Evolutionary conservation across 2,888 invertebrate species (phyloP), one percentile per base, ranked within the genome.

Genomic region (Acronicta aceris): DNA sequence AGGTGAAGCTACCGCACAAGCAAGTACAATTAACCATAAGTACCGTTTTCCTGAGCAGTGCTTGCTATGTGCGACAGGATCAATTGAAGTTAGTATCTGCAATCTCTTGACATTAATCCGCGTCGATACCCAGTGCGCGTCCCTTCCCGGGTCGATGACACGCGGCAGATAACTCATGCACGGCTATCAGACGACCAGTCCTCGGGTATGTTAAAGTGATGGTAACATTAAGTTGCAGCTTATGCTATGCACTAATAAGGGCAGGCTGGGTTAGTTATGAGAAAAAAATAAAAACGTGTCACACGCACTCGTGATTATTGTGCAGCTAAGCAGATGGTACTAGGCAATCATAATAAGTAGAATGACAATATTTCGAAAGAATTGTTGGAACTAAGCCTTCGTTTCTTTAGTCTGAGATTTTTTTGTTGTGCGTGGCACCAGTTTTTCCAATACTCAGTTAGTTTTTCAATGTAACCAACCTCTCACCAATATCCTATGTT

Each of bases 91-190:
- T 52, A 50, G 40, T 74, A 74, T 76, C 74, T 56, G 42, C 67
- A 68, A 68, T 70, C 65, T 70, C 59, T 78, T 62, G 60, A 59
- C 70, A 70, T 72, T 62, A 60, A 63, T 72, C 65, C 49, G 48
- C 38, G 27, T 45, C 58, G 67, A 74, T 71, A 65, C 64, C 49
- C 59, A 41, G 46, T 64, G 66, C 52, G 60, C 59, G 63, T 52
- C 59, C 59, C 71, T 71, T 77, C 73, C 79, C 66, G 70, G 80
- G 75, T 70, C 75, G 73, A 67, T 66, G 78, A 76, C 76, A 56
- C 45, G 60, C 50, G 54, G 43, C 59, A 70, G 71, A 70, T 70
- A 73, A 57, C 57, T 63, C 62, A 55, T 53, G 57, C 43, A 45
- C 43, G 51, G 63, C 59, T 74, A 60, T 70, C 57, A 38, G 46